Conservation (phyloP, 1,140 invertebrate species). For the Bombyx mori region DNA sequence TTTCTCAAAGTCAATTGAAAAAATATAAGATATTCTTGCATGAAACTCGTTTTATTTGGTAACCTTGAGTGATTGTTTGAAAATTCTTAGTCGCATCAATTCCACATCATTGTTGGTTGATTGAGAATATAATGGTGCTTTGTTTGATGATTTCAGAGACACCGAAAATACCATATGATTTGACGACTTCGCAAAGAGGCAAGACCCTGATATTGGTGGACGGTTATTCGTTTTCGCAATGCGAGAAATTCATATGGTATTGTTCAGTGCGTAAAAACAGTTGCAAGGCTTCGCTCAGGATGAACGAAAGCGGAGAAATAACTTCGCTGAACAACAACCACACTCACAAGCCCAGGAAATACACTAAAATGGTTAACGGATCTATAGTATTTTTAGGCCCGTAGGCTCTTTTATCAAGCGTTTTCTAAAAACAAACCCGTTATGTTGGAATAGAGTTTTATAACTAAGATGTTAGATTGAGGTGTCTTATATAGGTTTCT, state of each 20-base stretch:
- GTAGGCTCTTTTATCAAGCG: too few species aligned
- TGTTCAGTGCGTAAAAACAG: slow-evolving; percentile 7
- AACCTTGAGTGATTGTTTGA: too few species aligned
- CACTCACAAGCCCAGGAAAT: slow-evolving; percentile 27
- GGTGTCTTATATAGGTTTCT: too few species aligned
- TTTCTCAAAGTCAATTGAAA: slow-evolving; percentile 13
- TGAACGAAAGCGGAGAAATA: slow-evolving; percentile 16
- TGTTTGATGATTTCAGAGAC: too few species aligned
- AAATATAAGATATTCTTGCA: too few species aligned
- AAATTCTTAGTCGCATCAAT: too few species aligned
- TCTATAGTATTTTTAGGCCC: too few species aligned
- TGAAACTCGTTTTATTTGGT: too few species aligned
- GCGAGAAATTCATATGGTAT: background rate
- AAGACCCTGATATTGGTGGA: slow-evolving; percentile 14
- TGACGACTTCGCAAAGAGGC: slow-evolving; percentile 21
- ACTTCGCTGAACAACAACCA: slow-evolving; percentile 20
- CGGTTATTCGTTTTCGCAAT: slow-evolving; percentile 15
- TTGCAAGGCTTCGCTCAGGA: slow-evolving; percentile 8
- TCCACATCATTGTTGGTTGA: background rate
- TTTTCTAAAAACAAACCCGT: too few species aligned
- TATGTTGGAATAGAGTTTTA: too few species aligned
- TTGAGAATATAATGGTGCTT: background rate
- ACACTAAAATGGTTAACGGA: slow-evolving; percentile 3
- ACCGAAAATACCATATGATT: slow-evolving; percentile 1
- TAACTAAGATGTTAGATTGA: too few species aligned